Conservation (phyloP, 53 echinoderm and acorn worm species). For the Pentamera pediparva region DNA sequence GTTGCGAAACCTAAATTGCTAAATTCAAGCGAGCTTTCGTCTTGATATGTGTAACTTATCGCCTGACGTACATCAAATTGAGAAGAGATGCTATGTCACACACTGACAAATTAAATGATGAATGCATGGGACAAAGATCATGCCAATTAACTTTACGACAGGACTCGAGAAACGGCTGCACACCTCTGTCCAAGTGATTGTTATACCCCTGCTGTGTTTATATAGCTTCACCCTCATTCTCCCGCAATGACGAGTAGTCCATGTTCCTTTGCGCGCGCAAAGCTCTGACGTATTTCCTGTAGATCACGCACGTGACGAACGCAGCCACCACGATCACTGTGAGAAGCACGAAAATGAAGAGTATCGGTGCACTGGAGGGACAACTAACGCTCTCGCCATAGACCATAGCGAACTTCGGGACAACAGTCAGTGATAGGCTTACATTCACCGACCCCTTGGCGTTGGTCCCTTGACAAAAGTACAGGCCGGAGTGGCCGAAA, state of each 20-base stretch:
- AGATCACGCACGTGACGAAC: background rate
- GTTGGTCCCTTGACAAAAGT: slow-evolving; percentile 8
- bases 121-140: no score
- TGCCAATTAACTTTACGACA: no score
- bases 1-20: no score
- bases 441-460: background rate
- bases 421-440: background rate
- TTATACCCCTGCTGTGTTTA: no score
- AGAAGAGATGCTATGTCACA: no score
- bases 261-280: slow-evolving; percentile 1
- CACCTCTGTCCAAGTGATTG: no score
- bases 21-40: no score
- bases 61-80: no score
- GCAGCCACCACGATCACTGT: background rate
- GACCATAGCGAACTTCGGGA: background rate
- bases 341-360: background rate
- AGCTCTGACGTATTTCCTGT: slow-evolving; percentile 10
- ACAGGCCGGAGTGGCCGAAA: background rate
- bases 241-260: background rate
- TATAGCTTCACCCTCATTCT: background rate
- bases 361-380: background rate
- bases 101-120: no score
- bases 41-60: no score
- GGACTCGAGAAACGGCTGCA: no score
- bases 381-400: background rate